These are phyloP conservation scores for Pipa parva DNA, from an alignment of 2,113 vertebrate species.

Conservation along the genomic window DNA sequence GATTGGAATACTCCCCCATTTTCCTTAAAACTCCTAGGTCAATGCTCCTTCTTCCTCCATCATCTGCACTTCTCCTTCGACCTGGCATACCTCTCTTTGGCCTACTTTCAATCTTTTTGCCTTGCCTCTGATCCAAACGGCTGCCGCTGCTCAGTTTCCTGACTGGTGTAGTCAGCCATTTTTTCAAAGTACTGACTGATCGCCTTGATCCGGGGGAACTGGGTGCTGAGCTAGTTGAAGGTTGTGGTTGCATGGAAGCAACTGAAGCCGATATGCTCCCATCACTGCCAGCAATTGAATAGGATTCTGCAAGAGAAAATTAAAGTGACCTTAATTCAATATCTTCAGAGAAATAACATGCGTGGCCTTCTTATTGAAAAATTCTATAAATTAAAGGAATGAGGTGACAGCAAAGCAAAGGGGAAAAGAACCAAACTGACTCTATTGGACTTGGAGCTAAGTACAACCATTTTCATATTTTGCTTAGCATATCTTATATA, in stretches of 20 bases:
- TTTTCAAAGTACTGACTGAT: slow-evolving; percentile 77
- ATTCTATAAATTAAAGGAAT: not conserved
- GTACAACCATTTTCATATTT: no score
- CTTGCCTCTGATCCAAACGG: slow-evolving; percentile 64
- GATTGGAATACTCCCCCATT: slow-evolving; percentile 52
- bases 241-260: slow-evolving; percentile 74
- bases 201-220: slow-evolving; percentile 77
- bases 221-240: slow-evolving; percentile 75
- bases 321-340: not conserved
- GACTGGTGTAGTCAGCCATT: slow-evolving; percentile 80
- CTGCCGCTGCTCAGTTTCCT: slow-evolving; percentile 69
- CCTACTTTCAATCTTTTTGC: slow-evolving; percentile 65
- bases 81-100: slow-evolving; percentile 46
- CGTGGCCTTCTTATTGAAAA: not conserved
- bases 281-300: slow-evolving; percentile 81
- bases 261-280: slow-evolving; percentile 84
- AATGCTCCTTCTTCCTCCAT: slow-evolving; percentile 54
- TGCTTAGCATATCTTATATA: no score
- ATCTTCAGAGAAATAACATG: slow-evolving; percentile 7
- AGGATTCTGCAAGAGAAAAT: slow-evolving; percentile 67
- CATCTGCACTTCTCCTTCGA: slow-evolving; percentile 42
- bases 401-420: no score
- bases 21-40: slow-evolving; percentile 58
- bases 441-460: no score
- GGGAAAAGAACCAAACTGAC: no score